phyloP scores from a whole-genome alignment of 2,797 vertebrate species.

The Spondyliosoma cantharus region DNA sequence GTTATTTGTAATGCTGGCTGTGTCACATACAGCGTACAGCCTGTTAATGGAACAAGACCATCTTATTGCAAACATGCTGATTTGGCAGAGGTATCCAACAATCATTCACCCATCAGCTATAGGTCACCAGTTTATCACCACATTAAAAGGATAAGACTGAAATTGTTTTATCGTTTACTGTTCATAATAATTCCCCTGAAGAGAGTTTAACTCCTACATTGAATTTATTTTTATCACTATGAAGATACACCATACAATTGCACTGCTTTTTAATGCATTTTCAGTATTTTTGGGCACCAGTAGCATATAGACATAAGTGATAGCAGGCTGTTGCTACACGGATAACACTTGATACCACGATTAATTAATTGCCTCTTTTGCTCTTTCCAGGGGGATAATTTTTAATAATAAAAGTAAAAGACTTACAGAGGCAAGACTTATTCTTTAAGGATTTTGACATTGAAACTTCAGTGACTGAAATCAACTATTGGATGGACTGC shows the following conservation, averaged over 20 bases:
- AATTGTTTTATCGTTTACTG: conserved; percentile 11
- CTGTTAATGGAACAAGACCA: conserved; percentile 13
- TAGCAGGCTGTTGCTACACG: background rate
- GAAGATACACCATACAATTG: background rate
- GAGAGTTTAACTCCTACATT: background rate
- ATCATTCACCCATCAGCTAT: background rate
- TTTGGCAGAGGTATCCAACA: conserved; percentile 9
- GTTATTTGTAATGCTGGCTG: conserved; percentile 22
- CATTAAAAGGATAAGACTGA: background rate
- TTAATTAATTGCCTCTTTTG: background rate
- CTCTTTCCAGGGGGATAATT: background rate
- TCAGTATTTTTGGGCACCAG: background rate
- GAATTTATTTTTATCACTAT: conserved; percentile 11
- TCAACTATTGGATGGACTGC: background rate
- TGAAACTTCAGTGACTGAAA: too few species aligned
- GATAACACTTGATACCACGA: background rate
- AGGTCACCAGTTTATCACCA: background rate
- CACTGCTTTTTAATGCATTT: conserved; percentile 2
- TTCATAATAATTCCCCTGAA: conserved; percentile 9
- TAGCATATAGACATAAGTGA: background rate
- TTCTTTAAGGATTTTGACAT: background rate
- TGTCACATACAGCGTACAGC: background rate
- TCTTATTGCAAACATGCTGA: conserved; percentile 9
- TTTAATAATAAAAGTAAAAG: background rate
- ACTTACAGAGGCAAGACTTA: background rate